Evolutionary conservation across 2,113 vertebrate species (phyloP).

Genomic region (Cyprinodon variegatus): DNA sequence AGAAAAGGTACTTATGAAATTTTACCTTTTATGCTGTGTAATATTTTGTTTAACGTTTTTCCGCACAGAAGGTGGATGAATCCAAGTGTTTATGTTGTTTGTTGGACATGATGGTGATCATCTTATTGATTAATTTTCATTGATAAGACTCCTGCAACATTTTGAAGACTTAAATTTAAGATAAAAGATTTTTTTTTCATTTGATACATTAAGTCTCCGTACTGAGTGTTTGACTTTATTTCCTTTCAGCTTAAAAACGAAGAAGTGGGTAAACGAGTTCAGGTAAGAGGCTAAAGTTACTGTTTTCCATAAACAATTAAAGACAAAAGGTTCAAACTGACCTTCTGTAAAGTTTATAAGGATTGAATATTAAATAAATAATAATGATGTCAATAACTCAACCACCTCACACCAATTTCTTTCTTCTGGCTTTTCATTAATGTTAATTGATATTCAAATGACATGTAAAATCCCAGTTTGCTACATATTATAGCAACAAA

Average conservation of each 20-base stretch:
- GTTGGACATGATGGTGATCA: background rate
- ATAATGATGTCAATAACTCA: background rate
- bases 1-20: conserved; percentile 85
- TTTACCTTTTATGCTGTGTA: background rate
- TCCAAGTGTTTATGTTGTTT: too few species aligned
- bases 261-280: conserved; percentile 93
- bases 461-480: background rate
- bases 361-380: background rate
- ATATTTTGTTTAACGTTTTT: background rate
- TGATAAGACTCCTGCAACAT: too few species aligned
- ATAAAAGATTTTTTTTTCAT: background rate
- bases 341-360: background rate
- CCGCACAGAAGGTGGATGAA: background rate
- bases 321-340: background rate
- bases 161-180: background rate
- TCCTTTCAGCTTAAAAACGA: conserved; percentile 82
- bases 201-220: background rate
- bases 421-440: too few species aligned
- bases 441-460: too few species aligned
- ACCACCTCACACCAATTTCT: background rate
- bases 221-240: background rate
- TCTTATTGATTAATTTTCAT: background rate
- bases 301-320: background rate
- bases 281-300: conserved; percentile 77
- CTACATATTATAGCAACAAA: background rate